Evolutionary conservation across 2,888 invertebrate species (phyloP).

Genomic region (Hydrotaea cyrtoneurina): DNA sequence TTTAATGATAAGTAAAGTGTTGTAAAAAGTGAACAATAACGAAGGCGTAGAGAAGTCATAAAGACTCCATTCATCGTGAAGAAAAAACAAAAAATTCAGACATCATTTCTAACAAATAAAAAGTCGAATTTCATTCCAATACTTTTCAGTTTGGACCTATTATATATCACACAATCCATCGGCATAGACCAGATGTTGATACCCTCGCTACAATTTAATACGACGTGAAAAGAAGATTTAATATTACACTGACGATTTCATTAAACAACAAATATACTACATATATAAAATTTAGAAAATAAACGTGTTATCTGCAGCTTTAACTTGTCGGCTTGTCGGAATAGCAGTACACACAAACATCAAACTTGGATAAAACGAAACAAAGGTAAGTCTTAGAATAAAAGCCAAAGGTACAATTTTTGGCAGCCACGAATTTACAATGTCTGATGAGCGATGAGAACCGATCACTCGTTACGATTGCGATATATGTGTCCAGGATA

Average conservation of each 20-base stretch:
- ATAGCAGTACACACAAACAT: constrained; percentile 23
- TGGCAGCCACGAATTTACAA: background rate
- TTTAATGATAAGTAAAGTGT: constrained; percentile 6
- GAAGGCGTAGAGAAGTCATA: constrained; percentile 23
- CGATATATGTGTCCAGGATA: background rate
- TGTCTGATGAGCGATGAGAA: too few species aligned
- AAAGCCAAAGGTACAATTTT: background rate
- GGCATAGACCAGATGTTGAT: constrained; percentile 12
- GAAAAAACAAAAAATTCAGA: constrained; percentile 32
- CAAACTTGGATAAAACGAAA: constrained; percentile 16
- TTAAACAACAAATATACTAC: background rate
- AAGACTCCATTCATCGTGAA: constrained; percentile 52
- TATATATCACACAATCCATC: background rate
- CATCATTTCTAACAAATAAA: constrained; percentile 3
- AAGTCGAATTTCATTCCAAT: constrained; percentile 42
- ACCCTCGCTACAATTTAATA: too few species aligned
- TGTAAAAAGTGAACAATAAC: constrained; percentile 41
- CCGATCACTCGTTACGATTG: too few species aligned
- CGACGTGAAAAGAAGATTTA: background rate
- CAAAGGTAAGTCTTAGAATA: constrained; percentile 5
- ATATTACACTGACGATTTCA: too few species aligned
- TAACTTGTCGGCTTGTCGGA: constrained; percentile 23
- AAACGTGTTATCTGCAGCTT: constrained; percentile 53
- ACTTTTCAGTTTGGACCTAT: background rate
- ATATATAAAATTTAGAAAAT: constrained; percentile 23